phyloP scores from a whole-genome alignment of 2,113 vertebrate species.

The Rhinoderma darwinii region DNA sequence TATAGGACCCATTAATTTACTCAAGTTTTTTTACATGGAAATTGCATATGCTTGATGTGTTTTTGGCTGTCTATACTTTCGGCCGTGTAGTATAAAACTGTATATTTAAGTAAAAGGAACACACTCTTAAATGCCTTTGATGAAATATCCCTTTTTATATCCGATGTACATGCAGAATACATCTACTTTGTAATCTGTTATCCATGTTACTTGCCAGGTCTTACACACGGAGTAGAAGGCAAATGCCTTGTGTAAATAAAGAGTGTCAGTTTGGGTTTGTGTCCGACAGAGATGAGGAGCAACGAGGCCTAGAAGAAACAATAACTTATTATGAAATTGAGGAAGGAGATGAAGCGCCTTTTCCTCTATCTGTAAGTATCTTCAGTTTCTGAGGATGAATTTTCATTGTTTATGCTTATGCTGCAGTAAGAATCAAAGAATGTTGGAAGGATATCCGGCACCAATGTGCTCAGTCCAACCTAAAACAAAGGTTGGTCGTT shows the following conservation, averaged over 20 bases:
- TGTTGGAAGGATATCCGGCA: too few species aligned
- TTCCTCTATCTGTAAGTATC: conserved; percentile 76
- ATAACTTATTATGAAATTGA: conserved; percentile 80
- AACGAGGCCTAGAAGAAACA: conserved; percentile 73
- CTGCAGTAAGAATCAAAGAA: too few species aligned
- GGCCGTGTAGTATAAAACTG: too few species aligned
- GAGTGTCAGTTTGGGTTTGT: conserved; percentile 78
- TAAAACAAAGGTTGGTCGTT: too few species aligned
- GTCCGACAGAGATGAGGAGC: conserved; percentile 72
- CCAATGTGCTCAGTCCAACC: too few species aligned
- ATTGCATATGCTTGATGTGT: too few species aligned
- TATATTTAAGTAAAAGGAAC: neutral
- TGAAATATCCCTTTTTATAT: neutral
- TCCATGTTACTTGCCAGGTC: conserved; percentile 61
- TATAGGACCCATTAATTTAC: too few species aligned
- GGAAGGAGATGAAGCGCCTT: conserved; percentile 74
- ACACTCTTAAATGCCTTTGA: neutral
- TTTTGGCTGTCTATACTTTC: too few species aligned
- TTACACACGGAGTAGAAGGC: conserved; percentile 75
- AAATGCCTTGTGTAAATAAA: conserved; percentile 76
- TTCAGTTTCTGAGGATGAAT: neutral
- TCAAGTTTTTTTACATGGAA: too few species aligned
- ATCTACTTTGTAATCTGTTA: neutral
- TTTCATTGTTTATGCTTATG: too few species aligned
- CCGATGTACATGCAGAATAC: neutral